Conservation (phyloP, 2,888 invertebrate genomes). For the Hoplodrina blanda region DNA sequence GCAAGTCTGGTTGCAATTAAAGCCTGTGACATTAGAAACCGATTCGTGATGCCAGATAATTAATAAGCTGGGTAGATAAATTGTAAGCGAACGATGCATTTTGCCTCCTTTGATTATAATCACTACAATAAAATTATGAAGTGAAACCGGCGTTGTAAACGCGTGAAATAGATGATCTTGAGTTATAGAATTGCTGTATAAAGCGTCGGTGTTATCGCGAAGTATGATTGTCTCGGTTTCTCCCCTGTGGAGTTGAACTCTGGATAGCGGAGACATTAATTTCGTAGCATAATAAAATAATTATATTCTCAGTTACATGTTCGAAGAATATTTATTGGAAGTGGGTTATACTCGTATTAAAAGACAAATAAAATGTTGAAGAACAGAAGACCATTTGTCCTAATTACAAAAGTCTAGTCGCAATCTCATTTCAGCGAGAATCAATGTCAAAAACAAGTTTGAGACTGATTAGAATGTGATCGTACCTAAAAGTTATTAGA, state of each 20-base stretch:
- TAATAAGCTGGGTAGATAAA: conserved; percentile 48
- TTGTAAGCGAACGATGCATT: conserved; percentile 36
- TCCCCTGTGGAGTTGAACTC: neutral
- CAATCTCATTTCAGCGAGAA: too few species aligned
- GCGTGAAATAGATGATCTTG: conserved; percentile 26
- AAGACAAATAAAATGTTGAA: neutral
- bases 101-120: conserved; percentile 42
- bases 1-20: conserved; percentile 28
- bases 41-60: conserved; percentile 38
- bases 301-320: conserved; percentile 2
- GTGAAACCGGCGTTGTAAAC: conserved; percentile 32
- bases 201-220: conserved; percentile 9
- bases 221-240: conserved; percentile 9
- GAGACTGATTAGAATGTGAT: too few species aligned
- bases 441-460: too few species aligned
- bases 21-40: conserved; percentile 32
- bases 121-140: conserved; percentile 44
- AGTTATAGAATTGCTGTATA: conserved; percentile 18
- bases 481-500: too few species aligned
- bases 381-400: too few species aligned
- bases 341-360: neutral
- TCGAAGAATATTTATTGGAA: conserved; percentile 2
- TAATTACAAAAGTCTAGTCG: too few species aligned
- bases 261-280: neutral
- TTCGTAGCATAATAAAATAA: too few species aligned